Evolutionary conservation across 2,888 invertebrate species (phyloP), one percentile per base, ranked within the genome.

Genomic region (Gortyna flavago): DNA sequence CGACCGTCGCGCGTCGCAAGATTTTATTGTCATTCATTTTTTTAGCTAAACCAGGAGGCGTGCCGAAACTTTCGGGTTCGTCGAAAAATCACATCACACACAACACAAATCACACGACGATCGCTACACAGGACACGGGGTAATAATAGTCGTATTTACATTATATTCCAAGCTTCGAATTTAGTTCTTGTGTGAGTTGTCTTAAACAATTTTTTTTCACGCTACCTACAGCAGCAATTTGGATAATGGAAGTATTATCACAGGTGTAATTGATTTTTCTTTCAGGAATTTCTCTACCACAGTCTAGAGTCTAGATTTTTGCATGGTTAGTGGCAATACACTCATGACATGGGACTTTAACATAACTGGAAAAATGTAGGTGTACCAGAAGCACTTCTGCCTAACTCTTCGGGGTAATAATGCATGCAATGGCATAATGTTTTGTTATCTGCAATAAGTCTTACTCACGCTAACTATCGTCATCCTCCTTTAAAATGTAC

Each of bases 401-500:
- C 9, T n/a, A 0, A 21, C 0, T 3, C 7, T n/a, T 32, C 11
- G 7, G 2, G 1, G 6, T 38, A 51, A 21, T 5, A 8, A 1
- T n/a, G n/a, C n/a, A n/a, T n/a, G n/a, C n/a, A n/a, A n/a, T n/a
- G n/a, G 6, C 48, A 3, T 16, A 1, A 32, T 44, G 0, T 35
- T 21, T 35, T 21, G 3, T n/a, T 11, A 29, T n/a, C n/a, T n/a
- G 6, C 7, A 38, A 73, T 25, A 72, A 25, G n/a, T n/a, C 21
- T 41, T 21, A n/a, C 18, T 44, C 13, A 70, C 35, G 16, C 21
- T 35, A 16, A 41, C 11, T 7, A 41, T 21, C 18, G 16, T n/a
- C n/a, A n/a, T n/a, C n/a, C n/a, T n/a, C n/a, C n/a, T n/a, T n/a
- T n/a, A n/a, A n/a, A n/a, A n/a, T 59, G n/a, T 59, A 29, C 13